phyloP scores from a whole-genome alignment of 1,140 invertebrate species.

The Drosophila ohnishii region DNA sequence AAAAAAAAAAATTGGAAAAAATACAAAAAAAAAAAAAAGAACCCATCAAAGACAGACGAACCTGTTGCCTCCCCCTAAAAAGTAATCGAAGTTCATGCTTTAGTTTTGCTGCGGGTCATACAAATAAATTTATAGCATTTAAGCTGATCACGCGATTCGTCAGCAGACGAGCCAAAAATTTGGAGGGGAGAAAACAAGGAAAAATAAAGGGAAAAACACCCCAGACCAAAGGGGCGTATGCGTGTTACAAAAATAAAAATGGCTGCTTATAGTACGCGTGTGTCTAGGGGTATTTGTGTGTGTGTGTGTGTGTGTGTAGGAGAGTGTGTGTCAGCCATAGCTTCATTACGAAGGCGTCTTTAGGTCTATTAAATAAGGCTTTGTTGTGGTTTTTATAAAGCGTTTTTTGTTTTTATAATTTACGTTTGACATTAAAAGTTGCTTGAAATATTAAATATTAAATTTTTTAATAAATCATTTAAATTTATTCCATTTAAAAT shows the following conservation, averaged over 20 bases:
- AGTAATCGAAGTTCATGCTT: slow-evolving; percentile 74
- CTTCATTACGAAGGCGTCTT: slow-evolving; percentile 68
- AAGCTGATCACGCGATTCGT: slow-evolving; percentile 69
- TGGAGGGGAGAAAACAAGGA: not conserved
- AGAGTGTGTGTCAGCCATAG: slow-evolving; percentile 47
- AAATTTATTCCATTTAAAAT: not conserved
- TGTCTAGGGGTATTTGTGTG: slow-evolving; percentile 26
- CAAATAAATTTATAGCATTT: slow-evolving; percentile 78
- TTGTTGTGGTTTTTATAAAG: slow-evolving; percentile 5
- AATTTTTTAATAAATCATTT: too few relatives aligned
- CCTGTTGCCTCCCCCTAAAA: slow-evolving; percentile 56
- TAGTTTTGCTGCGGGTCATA: slow-evolving; percentile 50
- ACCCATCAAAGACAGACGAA: slow-evolving; percentile 25
- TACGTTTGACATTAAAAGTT: too few relatives aligned
- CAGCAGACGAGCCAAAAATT: slow-evolving; percentile 13
- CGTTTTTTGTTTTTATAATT: slow-evolving; percentile 34
- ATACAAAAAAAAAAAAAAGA: slow-evolving; percentile 31
- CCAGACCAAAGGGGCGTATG: slow-evolving; percentile 46
- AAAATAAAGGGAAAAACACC: not conserved
- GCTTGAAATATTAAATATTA: too few relatives aligned
- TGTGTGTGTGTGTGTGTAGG: slow-evolving; percentile 3
- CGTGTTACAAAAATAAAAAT: slow-evolving; percentile 76
- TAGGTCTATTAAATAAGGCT: slow-evolving; percentile 51
- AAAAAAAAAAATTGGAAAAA: slow-evolving; percentile 43
- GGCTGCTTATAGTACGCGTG: slow-evolving; percentile 22